Evolutionary conservation across 2,888 invertebrate species (phyloP), one percentile per base, ranked within the genome.

Genomic region (Cyrtodaria siliqua): DNA sequence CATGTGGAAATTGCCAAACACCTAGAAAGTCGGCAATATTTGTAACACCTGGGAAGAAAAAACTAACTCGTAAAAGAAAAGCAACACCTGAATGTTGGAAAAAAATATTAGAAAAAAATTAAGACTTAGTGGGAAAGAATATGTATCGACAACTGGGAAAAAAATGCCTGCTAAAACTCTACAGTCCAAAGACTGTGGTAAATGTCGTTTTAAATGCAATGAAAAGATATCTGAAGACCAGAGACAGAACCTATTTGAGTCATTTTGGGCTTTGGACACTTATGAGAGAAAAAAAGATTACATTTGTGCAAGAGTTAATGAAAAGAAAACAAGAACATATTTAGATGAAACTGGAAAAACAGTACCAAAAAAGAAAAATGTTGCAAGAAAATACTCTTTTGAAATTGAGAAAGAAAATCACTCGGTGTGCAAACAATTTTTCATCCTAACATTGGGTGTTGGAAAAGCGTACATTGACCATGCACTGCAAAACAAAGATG

Each of bases 201-300:
- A 53, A 56, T 76, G 76, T 49, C 33, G 49, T 18, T 64, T 55
- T 24, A 64, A 70, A 52, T 76, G 70, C 49, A 40, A 23, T 55
- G 24, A 44, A 55, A 53, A 60, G n/a, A 14, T 76, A 52, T 18
- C 70, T 27, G 44, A 64, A 8, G 60, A 64, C 14, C 47, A 60
- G 14, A 50, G 70, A 29, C 23, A 55, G 33, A 18, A 38, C n/a
- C n/a, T 76, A 14, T 66, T 71, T 56, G 24, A 71, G 12, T 40
- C 44, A 20, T 76, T 52, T 26, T 76, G 52, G 29, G 44, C 26
- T n/a, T 18, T 73, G n/a, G 72, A 57, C 14, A 27, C 50, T 2
- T 75, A 69, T 55, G 62, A 70, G 24, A 47, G 79, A n/a, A 64
- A 79, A 33, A 64, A 67, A 53, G 67, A 75, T 53, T 76, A 62